These are phyloP conservation scores for Drosophila fuyamai DNA, from an alignment of 1,140 invertebrate genomes.

Conservation along the genomic window DNA sequence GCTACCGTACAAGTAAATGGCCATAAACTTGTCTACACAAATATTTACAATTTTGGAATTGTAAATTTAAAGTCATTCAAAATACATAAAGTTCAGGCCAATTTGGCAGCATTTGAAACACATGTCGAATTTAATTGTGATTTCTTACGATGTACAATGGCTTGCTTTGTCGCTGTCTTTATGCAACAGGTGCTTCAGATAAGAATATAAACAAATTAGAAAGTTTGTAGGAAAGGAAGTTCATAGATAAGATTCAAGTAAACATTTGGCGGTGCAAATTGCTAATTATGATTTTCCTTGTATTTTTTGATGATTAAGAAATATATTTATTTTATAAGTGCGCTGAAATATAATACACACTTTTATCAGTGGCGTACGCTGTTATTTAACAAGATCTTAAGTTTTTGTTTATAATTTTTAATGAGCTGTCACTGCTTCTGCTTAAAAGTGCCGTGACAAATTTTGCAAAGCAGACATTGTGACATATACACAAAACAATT, in stretches of 20 bases:
- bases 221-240: neutral
- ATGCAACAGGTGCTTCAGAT: neutral
- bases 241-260: neutral
- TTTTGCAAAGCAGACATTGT: no score
- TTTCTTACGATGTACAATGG: no score
- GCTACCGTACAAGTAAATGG: slow-evolving; percentile 15
- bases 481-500: no score
- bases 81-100: neutral
- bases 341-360: no score
- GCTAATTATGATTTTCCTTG: neutral
- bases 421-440: no score
- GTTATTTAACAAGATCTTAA: neutral
- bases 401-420: no score
- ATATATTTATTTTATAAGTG: no score
- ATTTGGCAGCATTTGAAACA: slow-evolving; percentile 3
- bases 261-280: neutral
- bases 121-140: neutral
- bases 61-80: neutral
- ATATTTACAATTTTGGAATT: slow-evolving; percentile 47
- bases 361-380: neutral
- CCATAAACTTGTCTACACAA: slow-evolving; percentile 33
- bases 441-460: no score
- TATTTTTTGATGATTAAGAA: no score
- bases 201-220: neutral
- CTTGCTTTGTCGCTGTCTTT: neutral